Evolutionary conservation across 2,113 vertebrate species (phyloP), one percentile per base, ranked within the genome.

Genomic region (Rhinoderma darwinii): DNA sequence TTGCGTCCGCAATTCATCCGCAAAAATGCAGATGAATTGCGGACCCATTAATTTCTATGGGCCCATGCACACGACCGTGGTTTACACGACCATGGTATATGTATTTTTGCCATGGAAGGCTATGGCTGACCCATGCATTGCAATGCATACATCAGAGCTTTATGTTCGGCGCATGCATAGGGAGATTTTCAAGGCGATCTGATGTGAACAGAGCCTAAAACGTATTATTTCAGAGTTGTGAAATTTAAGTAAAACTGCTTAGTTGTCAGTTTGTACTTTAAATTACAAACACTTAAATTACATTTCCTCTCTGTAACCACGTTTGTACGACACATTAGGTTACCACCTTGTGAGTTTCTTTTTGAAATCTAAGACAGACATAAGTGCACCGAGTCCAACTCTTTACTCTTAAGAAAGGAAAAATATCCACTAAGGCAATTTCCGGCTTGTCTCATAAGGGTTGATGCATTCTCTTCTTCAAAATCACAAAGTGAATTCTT

Each of bases 241-340:
- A 20, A 20, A 41, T n/a, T 80, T 59, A 3, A 6, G 51, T 41
- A 80, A 61, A 72, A 80, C 22, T 59, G 54, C 43, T 50, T 51
- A 7, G 43, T 30, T 77, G 43, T 47, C 44, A 61, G 39, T 61
- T 80, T 61, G 35, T 9, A 35, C 78, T 41, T 61, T 61, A 61
- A 39, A 79, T 80, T 39, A 80, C 10, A 9, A 54, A 25, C 50
- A 37, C 18, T 47, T 17, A 59, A 39, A 61, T 27, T 41, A 18
- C 22, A 27, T 61, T 80, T 61, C 43, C 14, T 61, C 35, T 80
- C 10, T 41, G 56, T 27, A 61, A 14, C 78, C 37, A n/a, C 12
- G 27, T n/a, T 80, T 80, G 35, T 61, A 59, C 37, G 4, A 54
- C 35, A 80, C 54, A 80, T 80, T 80, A 61, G 78, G 78, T 61